A percentile compares a stretch with the other conserved stretches of the same genome.
Conservation (phyloP, 2,113 vertebrate genomes). For the Notechis scutatus region DNA sequence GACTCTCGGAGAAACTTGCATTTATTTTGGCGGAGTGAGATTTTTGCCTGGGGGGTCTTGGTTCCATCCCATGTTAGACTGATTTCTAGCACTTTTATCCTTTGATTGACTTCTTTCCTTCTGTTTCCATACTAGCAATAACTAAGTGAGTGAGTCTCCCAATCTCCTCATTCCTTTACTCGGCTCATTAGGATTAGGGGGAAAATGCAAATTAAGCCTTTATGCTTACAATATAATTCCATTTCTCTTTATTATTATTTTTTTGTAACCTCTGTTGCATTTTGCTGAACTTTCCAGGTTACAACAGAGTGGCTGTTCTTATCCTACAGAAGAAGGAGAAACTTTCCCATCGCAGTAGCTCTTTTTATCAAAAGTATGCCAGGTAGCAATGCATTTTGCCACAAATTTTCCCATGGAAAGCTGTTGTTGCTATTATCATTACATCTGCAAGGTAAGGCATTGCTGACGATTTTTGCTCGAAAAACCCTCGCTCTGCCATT, state of each 20-base stretch:
- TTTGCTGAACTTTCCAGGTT: slow-evolving; percentile 57
- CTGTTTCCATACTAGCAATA: slow-evolving; percentile 63
- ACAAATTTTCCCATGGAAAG: slow-evolving; percentile 48
- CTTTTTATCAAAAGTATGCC: slow-evolving; percentile 44
- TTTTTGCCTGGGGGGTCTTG: slow-evolving; percentile 42
- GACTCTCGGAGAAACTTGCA: background rate
- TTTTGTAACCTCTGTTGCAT: slow-evolving; percentile 48
- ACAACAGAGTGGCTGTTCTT: slow-evolving; percentile 18
- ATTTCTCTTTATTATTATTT: slow-evolving; percentile 35
- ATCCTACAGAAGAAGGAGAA: background rate
- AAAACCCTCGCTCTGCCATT: background rate
- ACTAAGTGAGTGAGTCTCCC: slow-evolving; percentile 55
- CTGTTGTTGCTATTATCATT: slow-evolving; percentile 14
- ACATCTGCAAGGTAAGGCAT: slow-evolving; percentile 20
- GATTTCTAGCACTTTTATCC: slow-evolving; percentile 50
- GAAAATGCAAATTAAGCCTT: slow-evolving; percentile 42
- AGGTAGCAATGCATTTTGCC: slow-evolving; percentile 53
- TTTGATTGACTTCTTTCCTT: slow-evolving; percentile 58
- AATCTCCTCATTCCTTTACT: slow-evolving; percentile 64
- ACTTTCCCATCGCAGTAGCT: slow-evolving; percentile 46
- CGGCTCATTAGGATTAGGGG: slow-evolving; percentile 42
- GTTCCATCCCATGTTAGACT: slow-evolving; percentile 44
- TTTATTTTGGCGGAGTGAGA: slow-evolving; percentile 10
- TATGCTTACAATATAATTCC: slow-evolving; percentile 51
- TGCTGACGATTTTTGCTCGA: slow-evolving; percentile 18